These are phyloP conservation scores for Leptinotarsa peninsularis DNA, from an alignment of 2,888 invertebrate species.

Conservation along the genomic window DNA sequence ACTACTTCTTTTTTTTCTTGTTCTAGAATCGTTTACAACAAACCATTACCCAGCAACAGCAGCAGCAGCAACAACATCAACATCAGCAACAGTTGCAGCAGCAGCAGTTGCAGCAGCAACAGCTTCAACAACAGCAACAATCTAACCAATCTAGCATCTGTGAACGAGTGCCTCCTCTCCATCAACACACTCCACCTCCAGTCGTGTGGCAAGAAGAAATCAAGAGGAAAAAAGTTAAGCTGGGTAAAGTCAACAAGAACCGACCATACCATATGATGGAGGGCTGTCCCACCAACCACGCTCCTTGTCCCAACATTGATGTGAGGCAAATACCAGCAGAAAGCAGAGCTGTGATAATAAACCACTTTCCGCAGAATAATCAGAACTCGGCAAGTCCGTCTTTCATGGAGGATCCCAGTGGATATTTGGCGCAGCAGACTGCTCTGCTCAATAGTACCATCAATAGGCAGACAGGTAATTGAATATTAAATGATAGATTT, in stretches of 20 bases:
- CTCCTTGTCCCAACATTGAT: slow-evolving; percentile 73
- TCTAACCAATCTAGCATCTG: slow-evolving; percentile 67
- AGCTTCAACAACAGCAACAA: slow-evolving; percentile 56
- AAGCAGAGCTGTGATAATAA: slow-evolving; percentile 61
- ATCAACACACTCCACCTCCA: slow-evolving; percentile 75
- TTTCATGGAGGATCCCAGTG: slow-evolving; percentile 92
- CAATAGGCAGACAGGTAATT: slow-evolving; percentile 71
- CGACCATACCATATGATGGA: slow-evolving; percentile 68
- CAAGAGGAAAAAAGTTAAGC: slow-evolving; percentile 71
- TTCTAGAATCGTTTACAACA: slow-evolving; percentile 58
- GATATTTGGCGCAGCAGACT: slow-evolving; percentile 91
- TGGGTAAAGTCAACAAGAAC: slow-evolving; percentile 70
- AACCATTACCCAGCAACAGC: slow-evolving; percentile 41
- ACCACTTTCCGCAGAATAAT: slow-evolving; percentile 57
- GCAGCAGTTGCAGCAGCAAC: slow-evolving; percentile 48
- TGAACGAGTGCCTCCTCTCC: slow-evolving; percentile 79
- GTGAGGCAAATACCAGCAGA: slow-evolving; percentile 70
- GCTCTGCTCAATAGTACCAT: slow-evolving; percentile 87
- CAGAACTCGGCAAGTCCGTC: slow-evolving; percentile 72
- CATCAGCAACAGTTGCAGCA: slow-evolving; percentile 45
- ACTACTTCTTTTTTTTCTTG: background rate
- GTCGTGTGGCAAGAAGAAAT: slow-evolving; percentile 71
- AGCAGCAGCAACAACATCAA: slow-evolving; percentile 25
- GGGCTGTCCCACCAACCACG: slow-evolving; percentile 45
- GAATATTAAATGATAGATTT: slow-evolving; percentile 1